These are phyloP conservation scores for Pseudachorutes palmiensis DNA, from an alignment of 1,140 invertebrate species.

Conservation along the genomic window DNA sequence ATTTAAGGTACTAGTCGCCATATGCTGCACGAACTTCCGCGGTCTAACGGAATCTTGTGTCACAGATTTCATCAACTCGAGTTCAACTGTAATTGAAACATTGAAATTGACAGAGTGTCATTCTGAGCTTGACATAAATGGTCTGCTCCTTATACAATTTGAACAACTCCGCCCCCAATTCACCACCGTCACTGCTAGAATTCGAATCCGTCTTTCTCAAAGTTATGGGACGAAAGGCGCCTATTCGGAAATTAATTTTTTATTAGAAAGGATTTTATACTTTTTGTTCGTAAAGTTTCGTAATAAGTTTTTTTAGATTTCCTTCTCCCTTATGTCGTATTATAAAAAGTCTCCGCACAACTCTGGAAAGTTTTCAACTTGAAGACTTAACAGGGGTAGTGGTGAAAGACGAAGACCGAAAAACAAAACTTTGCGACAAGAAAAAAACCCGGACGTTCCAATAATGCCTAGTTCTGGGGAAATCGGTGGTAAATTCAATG, in stretches of 20 bases:
- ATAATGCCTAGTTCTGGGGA: too few relatives aligned
- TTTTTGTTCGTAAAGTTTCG: conserved; percentile 1
- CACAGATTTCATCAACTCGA: conserved; percentile 5
- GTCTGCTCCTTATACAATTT: background rate
- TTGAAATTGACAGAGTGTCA: conserved; percentile 22
- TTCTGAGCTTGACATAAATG: conserved; percentile 31
- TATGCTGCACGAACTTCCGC: background rate
- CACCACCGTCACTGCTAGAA: too few relatives aligned
- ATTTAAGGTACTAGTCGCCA: too few relatives aligned
- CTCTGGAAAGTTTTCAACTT: too few relatives aligned
- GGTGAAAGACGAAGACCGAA: too few relatives aligned
- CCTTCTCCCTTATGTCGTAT: background rate
- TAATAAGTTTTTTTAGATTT: background rate
- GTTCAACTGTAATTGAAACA: conserved; percentile 26
- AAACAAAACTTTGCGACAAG: too few relatives aligned
- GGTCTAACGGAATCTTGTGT: background rate
- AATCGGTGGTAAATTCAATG: too few relatives aligned
- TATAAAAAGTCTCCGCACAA: background rate
- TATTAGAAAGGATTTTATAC: conserved; percentile 2
- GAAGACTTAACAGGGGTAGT: too few relatives aligned
- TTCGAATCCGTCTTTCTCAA: too few relatives aligned
- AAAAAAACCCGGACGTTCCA: too few relatives aligned
- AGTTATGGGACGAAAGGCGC: too few relatives aligned
- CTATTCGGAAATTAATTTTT: conserved; percentile 9
- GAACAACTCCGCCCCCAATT: background rate